Base-by-base conservation (phyloP, 2,797 vertebrate species). In the Monodelphis domestica region DNA sequence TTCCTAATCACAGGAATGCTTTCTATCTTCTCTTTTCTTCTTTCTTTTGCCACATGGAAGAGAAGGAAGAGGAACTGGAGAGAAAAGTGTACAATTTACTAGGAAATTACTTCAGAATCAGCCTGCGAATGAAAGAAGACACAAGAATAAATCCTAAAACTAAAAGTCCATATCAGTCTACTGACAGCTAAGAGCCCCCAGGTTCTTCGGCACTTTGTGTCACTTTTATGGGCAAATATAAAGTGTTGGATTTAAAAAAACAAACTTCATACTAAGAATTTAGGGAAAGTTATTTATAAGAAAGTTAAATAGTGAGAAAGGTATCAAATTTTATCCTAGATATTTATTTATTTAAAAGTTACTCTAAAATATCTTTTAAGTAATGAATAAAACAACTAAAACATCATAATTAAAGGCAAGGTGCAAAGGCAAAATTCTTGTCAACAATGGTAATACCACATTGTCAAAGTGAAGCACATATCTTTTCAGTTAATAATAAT, bases 91-190 rank as follows among this genome's bases (percentile, higher is more conserved):
- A 78, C 4, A 84, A 45, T 26, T 84, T 38, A 84, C 38, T 38
- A 50, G 38, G 24, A 70, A 84, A 84, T 84, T 26, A 10, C 38
- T 26, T 84, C 38, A 84, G 70, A 84, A 26, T 2, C 45, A 1
- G 91, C 95, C 26, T 93, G 93, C 84, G 87, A 89, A 95, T 96
- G 38, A 95, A 51, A 12, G 96, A 93, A 87, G 33, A 57, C 54
- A 53, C 5, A 56, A 51, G 78, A 93, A 59, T 11, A 45, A 92
- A 89, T 94, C 33, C 93, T 29, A 54, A 92, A 95, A 90, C 55
- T 91, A 84, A 96, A 94, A 59, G 53, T 78, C 26, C 21, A 70
- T 90, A 54, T 53, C 50, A 95, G 45, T 5, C 70, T 29, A 45
- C 0, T 91, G 94, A 92, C 45, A 84, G 63, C 63, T 70, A 21